Evolutionary conservation across 2,797 vertebrate species (phyloP).

Genomic region (Alfaro cultratus): DNA sequence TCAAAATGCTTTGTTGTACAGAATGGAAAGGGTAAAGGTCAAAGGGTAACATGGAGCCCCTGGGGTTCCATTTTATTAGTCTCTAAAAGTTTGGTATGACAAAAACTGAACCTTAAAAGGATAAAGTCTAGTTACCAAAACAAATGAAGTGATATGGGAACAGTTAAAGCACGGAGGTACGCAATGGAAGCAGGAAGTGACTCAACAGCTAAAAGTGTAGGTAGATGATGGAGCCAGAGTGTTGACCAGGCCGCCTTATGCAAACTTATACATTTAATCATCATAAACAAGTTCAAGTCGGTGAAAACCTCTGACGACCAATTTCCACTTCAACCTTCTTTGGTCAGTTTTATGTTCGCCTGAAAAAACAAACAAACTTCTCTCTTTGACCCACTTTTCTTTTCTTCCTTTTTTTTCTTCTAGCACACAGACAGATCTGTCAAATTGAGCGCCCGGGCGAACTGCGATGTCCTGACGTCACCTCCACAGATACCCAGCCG

Average conservation of each 20-base stretch:
- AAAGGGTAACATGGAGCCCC: background rate
- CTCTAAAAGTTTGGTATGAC: background rate
- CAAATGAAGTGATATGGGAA: background rate
- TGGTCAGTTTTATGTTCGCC: background rate
- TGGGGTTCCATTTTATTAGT: background rate
- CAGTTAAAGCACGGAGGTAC: background rate
- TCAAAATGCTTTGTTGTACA: background rate
- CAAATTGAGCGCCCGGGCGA: conserved; percentile 22
- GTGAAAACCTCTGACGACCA: conserved; percentile 4
- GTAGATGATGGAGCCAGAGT: conserved; percentile 8
- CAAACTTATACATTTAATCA: background rate
- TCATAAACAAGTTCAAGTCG: background rate
- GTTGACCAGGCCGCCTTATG: conserved; percentile 23
- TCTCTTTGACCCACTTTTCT: background rate
- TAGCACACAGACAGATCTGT: conserved; percentile 23
- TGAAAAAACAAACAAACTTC: background rate
- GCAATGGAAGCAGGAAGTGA: background rate
- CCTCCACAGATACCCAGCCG: conserved; percentile 47
- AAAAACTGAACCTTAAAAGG: background rate
- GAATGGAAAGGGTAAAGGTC: background rate
- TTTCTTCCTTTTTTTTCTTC: background rate
- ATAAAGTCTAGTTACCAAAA: background rate
- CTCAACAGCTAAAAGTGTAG: background rate
- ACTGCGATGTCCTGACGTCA: conserved; percentile 68
- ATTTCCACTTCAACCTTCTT: conserved; percentile 1